phyloP scores from a whole-genome alignment of 2,113 vertebrate genomes.

The Bos javanicus region DNA sequence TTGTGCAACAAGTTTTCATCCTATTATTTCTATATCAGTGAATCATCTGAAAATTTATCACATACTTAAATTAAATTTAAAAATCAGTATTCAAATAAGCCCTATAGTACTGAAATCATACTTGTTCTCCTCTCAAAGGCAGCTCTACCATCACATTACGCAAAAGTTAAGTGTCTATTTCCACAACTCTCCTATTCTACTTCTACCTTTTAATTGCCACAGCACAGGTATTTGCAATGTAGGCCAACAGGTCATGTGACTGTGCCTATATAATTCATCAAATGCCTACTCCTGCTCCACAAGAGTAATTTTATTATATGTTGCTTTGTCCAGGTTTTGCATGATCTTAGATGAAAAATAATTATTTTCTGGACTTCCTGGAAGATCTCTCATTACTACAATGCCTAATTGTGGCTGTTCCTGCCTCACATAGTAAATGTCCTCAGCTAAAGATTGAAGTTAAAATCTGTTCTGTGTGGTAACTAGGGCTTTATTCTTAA shows the following conservation, averaged over 20 bases:
- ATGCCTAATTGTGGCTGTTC: background rate
- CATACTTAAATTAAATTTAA: background rate
- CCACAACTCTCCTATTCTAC: background rate
- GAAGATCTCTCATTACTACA: constrained; percentile 5
- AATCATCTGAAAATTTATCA: background rate
- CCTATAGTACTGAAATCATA: background rate
- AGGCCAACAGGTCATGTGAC: background rate
- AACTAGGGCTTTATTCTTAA: background rate
- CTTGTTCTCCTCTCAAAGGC: background rate
- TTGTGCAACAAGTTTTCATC: background rate
- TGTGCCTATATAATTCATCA: background rate
- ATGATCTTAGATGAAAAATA: constrained; percentile 31
- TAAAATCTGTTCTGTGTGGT: background rate
- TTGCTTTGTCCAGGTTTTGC: background rate
- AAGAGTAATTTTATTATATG: background rate
- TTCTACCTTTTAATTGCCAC: background rate
- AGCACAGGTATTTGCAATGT: background rate
- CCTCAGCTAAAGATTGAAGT: constrained; percentile 9
- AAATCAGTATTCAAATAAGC: background rate
- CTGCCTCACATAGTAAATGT: background rate
- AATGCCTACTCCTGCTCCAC: background rate
- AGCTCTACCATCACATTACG: background rate
- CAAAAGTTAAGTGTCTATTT: background rate
- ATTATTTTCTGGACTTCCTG: constrained; percentile 21
- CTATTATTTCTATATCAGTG: background rate